Evolutionary conservation across 2,797 vertebrate genomes (phyloP).

Genomic region (Hapalemur alaotrensis): DNA sequence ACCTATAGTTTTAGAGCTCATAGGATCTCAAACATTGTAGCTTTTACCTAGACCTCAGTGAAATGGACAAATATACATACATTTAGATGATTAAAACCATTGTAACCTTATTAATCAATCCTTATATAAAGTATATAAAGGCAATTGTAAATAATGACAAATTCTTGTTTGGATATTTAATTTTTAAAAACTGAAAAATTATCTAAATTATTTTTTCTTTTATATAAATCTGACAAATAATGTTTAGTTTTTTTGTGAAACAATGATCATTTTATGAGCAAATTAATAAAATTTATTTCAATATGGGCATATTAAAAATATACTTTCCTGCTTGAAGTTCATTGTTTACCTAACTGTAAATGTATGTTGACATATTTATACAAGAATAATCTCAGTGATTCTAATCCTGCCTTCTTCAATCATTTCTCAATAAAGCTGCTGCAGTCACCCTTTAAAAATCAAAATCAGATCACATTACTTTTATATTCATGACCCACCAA

Average conservation of each 20-base stretch:
- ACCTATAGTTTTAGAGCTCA: not conserved
- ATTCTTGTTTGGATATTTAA: not conserved
- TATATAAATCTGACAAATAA: not conserved
- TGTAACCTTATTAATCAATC: not conserved
- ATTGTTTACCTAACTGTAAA: not conserved
- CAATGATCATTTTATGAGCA: not conserved
- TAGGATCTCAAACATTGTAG: not conserved
- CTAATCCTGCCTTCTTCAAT: not conserved
- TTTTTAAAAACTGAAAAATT: not conserved
- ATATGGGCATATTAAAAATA: not conserved
- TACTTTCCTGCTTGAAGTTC: not conserved
- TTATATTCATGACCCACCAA: not conserved
- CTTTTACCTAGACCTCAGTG: not conserved
- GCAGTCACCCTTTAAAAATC: not conserved
- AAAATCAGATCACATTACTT: not conserved
- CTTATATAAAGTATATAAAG: not conserved
- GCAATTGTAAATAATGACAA: not conserved
- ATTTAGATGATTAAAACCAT: not conserved
- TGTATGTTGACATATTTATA: not conserved
- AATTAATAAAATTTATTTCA: not conserved
- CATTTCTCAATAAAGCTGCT: not conserved
- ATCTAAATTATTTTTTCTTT: not conserved
- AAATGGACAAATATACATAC: not conserved
- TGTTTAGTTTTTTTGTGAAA: not conserved
- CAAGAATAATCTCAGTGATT: not conserved